These are phyloP conservation scores for Megaceryle alcyon DNA, from an alignment of 2,797 vertebrate genomes.

Conservation along the genomic window DNA sequence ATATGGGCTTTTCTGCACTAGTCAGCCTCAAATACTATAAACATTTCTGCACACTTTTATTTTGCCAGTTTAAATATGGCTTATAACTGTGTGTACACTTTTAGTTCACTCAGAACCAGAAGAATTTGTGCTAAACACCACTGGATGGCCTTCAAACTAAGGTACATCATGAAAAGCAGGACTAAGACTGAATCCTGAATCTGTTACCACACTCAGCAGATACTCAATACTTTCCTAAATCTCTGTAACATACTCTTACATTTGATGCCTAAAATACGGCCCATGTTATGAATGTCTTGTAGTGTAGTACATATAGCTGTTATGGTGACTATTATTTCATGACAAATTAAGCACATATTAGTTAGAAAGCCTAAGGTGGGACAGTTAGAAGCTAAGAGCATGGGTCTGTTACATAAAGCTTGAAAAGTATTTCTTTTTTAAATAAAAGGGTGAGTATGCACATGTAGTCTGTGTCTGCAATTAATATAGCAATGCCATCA, in stretches of 20 bases:
- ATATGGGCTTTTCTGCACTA: not conserved
- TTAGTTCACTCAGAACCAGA: not conserved
- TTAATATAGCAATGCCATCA: not conserved
- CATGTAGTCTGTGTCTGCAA: not conserved
- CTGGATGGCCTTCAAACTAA: not conserved
- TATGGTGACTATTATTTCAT: not conserved
- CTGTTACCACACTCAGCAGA: not conserved
- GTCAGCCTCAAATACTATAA: not conserved
- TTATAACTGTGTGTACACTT: not conserved
- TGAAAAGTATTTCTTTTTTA: not conserved
- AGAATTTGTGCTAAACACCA: not conserved
- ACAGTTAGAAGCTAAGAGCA: not conserved
- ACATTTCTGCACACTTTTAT: not conserved
- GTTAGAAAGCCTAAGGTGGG: not conserved
- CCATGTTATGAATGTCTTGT: not conserved
- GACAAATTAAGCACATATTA: not conserved
- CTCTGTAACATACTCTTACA: not conserved
- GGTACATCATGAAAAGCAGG: not conserved
- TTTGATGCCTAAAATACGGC: not conserved
- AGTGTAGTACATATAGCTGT: not conserved
- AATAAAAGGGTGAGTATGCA: not conserved
- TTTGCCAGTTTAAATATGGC: not conserved
- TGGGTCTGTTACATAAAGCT: not conserved
- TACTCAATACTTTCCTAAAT: not conserved
- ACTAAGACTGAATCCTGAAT: not conserved